Conservation (phyloP, 92 coral and sea anemone species). For the Umimayanthus kanabou region DNA sequence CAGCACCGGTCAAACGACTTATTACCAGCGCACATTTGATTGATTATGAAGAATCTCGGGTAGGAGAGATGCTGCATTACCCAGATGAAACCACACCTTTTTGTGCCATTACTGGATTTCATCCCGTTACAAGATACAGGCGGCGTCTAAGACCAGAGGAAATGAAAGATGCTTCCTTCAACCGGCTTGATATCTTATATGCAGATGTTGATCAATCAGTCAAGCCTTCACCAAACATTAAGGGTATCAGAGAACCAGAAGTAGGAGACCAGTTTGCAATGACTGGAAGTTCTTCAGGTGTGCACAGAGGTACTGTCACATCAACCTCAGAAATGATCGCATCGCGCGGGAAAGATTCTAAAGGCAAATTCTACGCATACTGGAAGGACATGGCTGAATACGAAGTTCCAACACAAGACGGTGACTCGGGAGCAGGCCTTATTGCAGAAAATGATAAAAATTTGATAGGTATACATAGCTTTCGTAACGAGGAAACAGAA, state of each 20-base stretch:
- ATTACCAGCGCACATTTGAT: background rate
- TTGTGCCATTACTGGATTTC: background rate
- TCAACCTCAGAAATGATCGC: background rate
- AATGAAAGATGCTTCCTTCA: background rate
- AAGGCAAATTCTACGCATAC: background rate
- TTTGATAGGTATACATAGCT: background rate
- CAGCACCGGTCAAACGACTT: background rate
- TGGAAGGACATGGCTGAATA: background rate
- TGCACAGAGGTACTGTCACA: background rate
- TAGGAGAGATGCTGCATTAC: background rate
- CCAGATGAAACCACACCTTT: background rate
- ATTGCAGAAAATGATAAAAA: background rate
- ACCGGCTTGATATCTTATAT: background rate
- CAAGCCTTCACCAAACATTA: background rate
- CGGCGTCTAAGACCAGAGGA: background rate
- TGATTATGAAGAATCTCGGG: background rate
- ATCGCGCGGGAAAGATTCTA: background rate
- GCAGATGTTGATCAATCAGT: background rate
- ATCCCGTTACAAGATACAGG: background rate
- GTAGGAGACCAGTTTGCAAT: conserved; percentile 3
- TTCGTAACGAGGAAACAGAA: background rate
- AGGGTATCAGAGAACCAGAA: background rate
- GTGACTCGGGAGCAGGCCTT: background rate
- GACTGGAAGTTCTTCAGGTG: conserved; percentile 5
- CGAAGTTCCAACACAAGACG: background rate